Evolutionary conservation across 2,888 invertebrate genomes (phyloP).

Genomic region (Eucera pruinosa): DNA sequence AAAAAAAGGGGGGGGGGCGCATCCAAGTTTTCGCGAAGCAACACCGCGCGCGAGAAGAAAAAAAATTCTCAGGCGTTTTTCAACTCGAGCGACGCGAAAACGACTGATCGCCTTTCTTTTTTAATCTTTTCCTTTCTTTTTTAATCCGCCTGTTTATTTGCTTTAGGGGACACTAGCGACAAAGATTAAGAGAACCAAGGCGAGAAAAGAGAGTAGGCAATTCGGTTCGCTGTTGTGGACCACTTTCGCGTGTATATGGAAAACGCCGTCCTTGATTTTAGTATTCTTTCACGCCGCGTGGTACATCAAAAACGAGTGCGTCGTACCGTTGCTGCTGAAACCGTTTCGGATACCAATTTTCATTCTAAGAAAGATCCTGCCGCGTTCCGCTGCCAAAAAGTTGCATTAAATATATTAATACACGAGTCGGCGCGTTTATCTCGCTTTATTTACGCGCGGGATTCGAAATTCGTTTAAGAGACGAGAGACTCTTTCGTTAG

Average conservation of each 20-base stretch:
- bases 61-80: too few species aligned
- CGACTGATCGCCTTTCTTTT: too few species aligned
- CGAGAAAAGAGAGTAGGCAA: conserved; percentile 72
- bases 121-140: not conserved
- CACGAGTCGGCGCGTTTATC: too few species aligned
- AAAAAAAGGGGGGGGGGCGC: too few species aligned
- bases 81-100: too few species aligned
- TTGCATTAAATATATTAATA: too few species aligned
- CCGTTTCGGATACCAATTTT: conserved; percentile 75
- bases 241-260: conserved; percentile 76
- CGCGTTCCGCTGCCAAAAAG: conserved; percentile 62
- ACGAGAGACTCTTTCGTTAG: too few species aligned
- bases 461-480: too few species aligned
- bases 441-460: too few species aligned
- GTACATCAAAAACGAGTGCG: conserved; percentile 70
- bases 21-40: too few species aligned
- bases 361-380: conserved; percentile 71
- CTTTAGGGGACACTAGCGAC: conserved; percentile 77
- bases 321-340: conserved; percentile 72
- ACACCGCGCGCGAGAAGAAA: too few species aligned
- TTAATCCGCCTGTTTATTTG: conserved; percentile 79
- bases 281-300: conserved; percentile 69
- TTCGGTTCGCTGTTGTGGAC: conserved; percentile 77
- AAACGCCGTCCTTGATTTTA: conserved; percentile 72
- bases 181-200: conserved; percentile 73